Base-by-base conservation (phyloP, 2,888 invertebrate species). In the Odontocolon sp. region DNA sequence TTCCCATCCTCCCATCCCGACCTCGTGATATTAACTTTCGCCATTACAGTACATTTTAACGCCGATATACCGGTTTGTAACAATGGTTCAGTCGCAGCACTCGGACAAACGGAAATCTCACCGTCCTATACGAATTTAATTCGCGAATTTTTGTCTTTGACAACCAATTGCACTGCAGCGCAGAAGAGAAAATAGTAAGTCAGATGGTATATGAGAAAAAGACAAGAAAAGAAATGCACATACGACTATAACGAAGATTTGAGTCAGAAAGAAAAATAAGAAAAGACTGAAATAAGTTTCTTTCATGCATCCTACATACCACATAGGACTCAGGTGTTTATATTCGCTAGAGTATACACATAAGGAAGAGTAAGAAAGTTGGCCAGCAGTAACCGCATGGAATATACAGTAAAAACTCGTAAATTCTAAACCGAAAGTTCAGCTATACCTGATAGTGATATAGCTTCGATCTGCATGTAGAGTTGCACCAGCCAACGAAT, bases 11-110 rank as follows among this genome's bases (percentile, higher is more conserved):
- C 54, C 38, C 76, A 28, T 61, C 61, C 16, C 36, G 50, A 66
- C 14, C 52, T 56, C 61, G 66, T 26, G 70, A 71, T 76, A 76
- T 76, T 76, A 76, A 76, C 76, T 71, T 67, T 66, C 42, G 31
- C 70, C 59, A 76, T 76, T 76, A 66, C 31, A 59, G 59, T 71
- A 71, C 71, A 71, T 76, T 76, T 69, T 64, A 75, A 69, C 75
- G 45, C 61, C 40, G 21, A 50, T 59, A 45, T 61, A 42, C 9
- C 40, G n/a, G 40, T 5, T 6, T 36, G 52, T 38, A 52, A 75
- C 69, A 45, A 70, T 57, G 69, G 64, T 31, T 75, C 50, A 57
- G n/a, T 57, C 47, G 47, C 31, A 9, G 38, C 50, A 64, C n/a
- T n/a, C n/a, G n/a, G n/a, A n/a, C n/a, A n/a, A n/a, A n/a, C n/a